These are phyloP conservation scores for Drosophila santomea DNA, from an alignment of 1,140 invertebrate species.

Conservation along the genomic window DNA sequence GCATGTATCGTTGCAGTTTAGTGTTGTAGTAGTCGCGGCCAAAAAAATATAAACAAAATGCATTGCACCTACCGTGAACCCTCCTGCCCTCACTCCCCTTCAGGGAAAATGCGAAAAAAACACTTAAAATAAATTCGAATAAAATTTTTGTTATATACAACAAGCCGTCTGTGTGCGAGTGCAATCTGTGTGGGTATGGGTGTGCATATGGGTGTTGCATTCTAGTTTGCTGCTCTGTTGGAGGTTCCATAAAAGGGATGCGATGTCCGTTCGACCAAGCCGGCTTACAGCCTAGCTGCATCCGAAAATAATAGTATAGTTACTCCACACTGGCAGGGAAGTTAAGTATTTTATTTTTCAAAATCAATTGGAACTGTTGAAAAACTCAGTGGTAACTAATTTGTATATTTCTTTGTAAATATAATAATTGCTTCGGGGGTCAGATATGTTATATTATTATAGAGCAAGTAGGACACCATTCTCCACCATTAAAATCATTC, in stretches of 20 bases:
- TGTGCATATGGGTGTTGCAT: slow-evolving; percentile 21
- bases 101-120: slow-evolving; percentile 45
- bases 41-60: slow-evolving; percentile 76
- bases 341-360: too few species aligned
- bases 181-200: neutral
- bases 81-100: neutral
- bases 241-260: slow-evolving; percentile 43
- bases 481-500: too few species aligned
- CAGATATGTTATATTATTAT: neutral
- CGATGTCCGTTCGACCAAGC: slow-evolving; percentile 2
- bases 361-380: too few species aligned
- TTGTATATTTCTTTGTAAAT: too few species aligned
- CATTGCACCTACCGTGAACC: slow-evolving; percentile 8
- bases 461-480: too few species aligned
- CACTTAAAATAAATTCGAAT: slow-evolving; percentile 77
- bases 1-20: slow-evolving; percentile 37
- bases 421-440: too few species aligned
- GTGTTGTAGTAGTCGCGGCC: slow-evolving; percentile 62
- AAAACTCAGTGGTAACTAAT: too few species aligned
- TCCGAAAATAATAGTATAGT: neutral
- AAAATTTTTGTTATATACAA: slow-evolving; percentile 77
- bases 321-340: too few species aligned
- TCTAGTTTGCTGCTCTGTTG: slow-evolving; percentile 65
- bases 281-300: neutral
- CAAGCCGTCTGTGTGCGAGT: slow-evolving; percentile 28